Evolutionary conservation across 2,888 invertebrate species (phyloP), one percentile per base, ranked within the genome.

Genomic region (Cryptocephalus moraei): DNA sequence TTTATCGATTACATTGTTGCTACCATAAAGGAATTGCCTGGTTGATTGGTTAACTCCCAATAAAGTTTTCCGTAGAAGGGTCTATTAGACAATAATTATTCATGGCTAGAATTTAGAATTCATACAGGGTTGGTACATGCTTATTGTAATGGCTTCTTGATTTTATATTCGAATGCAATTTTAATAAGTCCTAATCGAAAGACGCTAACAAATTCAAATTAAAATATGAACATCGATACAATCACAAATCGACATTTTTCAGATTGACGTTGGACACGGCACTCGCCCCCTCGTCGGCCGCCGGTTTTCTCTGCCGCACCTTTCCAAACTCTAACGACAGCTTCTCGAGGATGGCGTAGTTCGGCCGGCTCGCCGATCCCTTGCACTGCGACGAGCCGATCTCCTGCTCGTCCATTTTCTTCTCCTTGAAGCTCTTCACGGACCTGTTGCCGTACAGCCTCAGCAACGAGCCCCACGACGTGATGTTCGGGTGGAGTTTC

Each of bases 401-500:
- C 73, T 92, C 89, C 66, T 92, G 91, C 61, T 93, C 92, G 61
- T 92, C 86, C 57, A 87, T 78, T 70, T 92, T 93, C 72, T 90
- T 91, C 69, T 93, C 92, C 64, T 91, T 91, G 64, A 91, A 86
- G 50, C 86, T 88, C 69, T 91, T 91, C 12, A 91, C 86, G 4
- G 91, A 91, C 36, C 36, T 36, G 32, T 42, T 42, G 22, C 42
- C 42, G 42, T 42, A 42, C 4, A 43, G 36, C 13, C 43, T 33
- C 8, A 43, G 36, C 14, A 43, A 33, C 9, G 43, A 43, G 4
- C 43, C 43, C 43, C 43, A 43, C 1, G 87, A 91, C 31, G 80
- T 82, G 45, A 97, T 88, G 67, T 95, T 91, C 0, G 97, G 96
- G 74, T 97, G 97, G 32, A 99, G 75, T 44, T 84, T 85, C 78